A percentile compares a stretch with the other conserved stretches of the same genome.
Evolutionary conservation across 2,113 vertebrate genomes (phyloP).

Genomic region (Tursiops truncatus): DNA sequence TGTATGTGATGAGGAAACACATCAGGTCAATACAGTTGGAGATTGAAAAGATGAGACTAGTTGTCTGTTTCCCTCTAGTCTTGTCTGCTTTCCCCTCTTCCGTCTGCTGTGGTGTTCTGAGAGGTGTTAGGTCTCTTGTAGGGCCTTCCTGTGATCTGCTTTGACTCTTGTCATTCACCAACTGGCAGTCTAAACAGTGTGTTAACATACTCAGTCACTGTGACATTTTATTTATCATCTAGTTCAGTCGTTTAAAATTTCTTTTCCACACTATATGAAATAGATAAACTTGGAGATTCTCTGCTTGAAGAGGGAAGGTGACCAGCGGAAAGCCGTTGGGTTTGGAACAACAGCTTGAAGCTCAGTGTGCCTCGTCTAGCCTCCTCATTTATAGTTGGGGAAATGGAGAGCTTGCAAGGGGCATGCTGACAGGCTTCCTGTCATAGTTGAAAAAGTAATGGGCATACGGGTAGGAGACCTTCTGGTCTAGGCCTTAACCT

Average conservation of each 20-base stretch:
- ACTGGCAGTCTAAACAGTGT: not conserved
- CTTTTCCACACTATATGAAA: not conserved
- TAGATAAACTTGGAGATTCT: not conserved
- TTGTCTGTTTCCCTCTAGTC: not conserved
- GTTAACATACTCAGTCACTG: not conserved
- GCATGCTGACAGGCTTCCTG: not conserved
- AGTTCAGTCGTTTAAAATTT: not conserved
- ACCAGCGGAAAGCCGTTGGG: not conserved
- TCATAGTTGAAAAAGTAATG: not conserved
- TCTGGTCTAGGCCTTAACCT: not conserved
- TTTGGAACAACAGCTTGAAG: not conserved
- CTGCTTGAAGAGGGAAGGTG: not conserved
- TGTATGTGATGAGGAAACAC: not conserved
- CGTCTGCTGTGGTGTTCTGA: not conserved
- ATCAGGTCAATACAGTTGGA: not conserved
- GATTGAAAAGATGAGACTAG: not conserved
- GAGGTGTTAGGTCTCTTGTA: not conserved
- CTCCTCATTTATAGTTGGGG: not conserved
- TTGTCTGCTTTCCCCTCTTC: not conserved
- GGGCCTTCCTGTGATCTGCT: not conserved
- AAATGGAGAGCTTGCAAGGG: not conserved
- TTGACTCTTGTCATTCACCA: not conserved
- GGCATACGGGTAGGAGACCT: not conserved
- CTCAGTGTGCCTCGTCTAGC: not conserved
- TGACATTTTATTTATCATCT: slow-evolving; percentile 12